These are phyloP conservation scores for Rhyacichthys aspro DNA, from an alignment of 2,797 vertebrate genomes.

Conservation along the genomic window DNA sequence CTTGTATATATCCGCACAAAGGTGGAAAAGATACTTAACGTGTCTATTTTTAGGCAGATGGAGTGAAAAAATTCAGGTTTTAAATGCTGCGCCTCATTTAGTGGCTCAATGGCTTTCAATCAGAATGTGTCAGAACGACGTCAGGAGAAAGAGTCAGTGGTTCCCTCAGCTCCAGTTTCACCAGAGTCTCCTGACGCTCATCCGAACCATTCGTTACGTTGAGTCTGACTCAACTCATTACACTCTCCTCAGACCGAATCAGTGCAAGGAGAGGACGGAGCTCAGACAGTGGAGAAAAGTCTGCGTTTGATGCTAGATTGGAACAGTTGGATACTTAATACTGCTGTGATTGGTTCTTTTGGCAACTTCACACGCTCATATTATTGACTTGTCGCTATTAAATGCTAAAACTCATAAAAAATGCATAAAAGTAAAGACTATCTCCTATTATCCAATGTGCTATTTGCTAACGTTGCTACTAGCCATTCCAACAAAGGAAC, in stretches of 20 bases:
- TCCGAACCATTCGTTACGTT: conserved; percentile 78
- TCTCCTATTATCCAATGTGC: too few species aligned
- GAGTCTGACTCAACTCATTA: conserved; percentile 82
- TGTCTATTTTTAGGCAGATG: conserved; percentile 22
- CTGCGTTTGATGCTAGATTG: too few species aligned
- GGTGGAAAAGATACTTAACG: conserved; percentile 7
- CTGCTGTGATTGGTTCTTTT: conserved; percentile 1
- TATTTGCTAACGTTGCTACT: too few species aligned
- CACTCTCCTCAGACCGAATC: conserved; percentile 70
- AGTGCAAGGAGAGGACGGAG: conserved; percentile 39
- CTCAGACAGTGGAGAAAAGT: not conserved
- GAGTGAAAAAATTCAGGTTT: conserved; percentile 52
- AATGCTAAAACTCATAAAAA: too few species aligned
- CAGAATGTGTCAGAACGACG: conserved; percentile 39
- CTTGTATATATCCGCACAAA: not conserved
- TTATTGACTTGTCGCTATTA: not conserved
- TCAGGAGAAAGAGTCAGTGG: conserved; percentile 60
- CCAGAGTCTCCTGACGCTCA: conserved; percentile 72
- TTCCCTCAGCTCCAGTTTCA: conserved; percentile 70
- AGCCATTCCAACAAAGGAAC: too few species aligned
- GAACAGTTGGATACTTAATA: conserved; percentile 3
- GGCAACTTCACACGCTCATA: not conserved
- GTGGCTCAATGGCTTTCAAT: conserved; percentile 64
- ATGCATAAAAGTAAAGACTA: too few species aligned
- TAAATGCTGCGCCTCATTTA: conserved; percentile 60